phyloP scores from a whole-genome alignment of 2,797 vertebrate species.

The Macrochelys suwanniensis region DNA sequence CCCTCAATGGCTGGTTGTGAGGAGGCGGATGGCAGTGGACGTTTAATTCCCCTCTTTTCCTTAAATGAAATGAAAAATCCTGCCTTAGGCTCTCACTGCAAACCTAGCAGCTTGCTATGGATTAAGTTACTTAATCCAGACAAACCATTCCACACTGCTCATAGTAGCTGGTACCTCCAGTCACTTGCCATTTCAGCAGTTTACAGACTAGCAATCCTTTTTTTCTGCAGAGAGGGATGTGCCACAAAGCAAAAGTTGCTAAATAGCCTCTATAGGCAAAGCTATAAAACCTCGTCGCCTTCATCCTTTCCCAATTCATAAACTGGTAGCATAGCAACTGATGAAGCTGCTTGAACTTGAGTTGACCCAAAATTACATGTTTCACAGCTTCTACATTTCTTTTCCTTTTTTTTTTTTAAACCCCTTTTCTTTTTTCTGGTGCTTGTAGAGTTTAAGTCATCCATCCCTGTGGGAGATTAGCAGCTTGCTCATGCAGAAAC shows the following conservation, averaged over 20 bases:
- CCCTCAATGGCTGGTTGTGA: neutral
- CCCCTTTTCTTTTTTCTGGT: slow-evolving; percentile 15
- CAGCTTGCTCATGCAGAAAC: slow-evolving; percentile 61
- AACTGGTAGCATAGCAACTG: slow-evolving; percentile 76
- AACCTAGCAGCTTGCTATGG: slow-evolving; percentile 45
- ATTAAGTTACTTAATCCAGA: slow-evolving; percentile 72
- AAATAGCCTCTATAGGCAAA: slow-evolving; percentile 47
- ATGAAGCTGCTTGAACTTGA: slow-evolving; percentile 67
- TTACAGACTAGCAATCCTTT: slow-evolving; percentile 61
- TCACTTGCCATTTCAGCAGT: slow-evolving; percentile 76
- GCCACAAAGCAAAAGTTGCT: slow-evolving; percentile 68
- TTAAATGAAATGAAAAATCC: slow-evolving; percentile 52
- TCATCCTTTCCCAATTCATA: slow-evolving; percentile 50
- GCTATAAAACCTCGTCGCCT: slow-evolving; percentile 60
- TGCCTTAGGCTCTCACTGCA: slow-evolving; percentile 69
- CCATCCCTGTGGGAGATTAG: slow-evolving; percentile 64
- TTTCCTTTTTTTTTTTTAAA: neutral
- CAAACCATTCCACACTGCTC: slow-evolving; percentile 58
- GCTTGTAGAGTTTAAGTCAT: slow-evolving; percentile 58
- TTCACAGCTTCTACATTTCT: slow-evolving; percentile 48
- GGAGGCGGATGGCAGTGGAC: neutral
- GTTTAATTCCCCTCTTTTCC: slow-evolving; percentile 40
- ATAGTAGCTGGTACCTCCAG: slow-evolving; percentile 54
- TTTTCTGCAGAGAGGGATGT: slow-evolving; percentile 43
- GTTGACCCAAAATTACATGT: slow-evolving; percentile 66